These are phyloP conservation scores for Phengaris alcon DNA, from an alignment of 2,888 invertebrate genomes.

Conservation along the genomic window DNA sequence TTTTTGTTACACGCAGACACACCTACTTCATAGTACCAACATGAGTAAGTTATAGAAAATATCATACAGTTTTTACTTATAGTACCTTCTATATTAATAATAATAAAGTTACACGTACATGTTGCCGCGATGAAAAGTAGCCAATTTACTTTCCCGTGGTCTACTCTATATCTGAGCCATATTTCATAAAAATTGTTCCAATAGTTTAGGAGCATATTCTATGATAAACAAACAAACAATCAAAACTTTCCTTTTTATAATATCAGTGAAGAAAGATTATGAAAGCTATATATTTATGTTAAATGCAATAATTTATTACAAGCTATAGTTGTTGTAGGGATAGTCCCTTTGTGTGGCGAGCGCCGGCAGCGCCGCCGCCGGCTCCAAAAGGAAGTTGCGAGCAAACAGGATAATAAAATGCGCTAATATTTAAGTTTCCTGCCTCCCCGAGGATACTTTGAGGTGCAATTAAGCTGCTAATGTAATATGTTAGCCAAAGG, in stretches of 20 bases:
- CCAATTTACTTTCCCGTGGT: too few species aligned
- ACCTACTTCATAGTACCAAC: too few species aligned
- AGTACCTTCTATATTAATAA: too few species aligned
- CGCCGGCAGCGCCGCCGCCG: conserved; percentile 52
- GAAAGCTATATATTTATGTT: background rate
- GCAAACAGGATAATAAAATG: conserved; percentile 67
- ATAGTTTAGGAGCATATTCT: too few species aligned
- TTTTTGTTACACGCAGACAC: too few species aligned
- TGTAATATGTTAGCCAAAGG: conserved; percentile 37
- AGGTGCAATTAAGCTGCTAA: conserved; percentile 49
- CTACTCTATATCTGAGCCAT: too few species aligned
- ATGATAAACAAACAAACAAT: too few species aligned
- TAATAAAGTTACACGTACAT: too few species aligned
- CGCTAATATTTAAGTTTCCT: conserved; percentile 67
- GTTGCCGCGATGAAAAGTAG: too few species aligned
- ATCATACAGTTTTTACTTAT: too few species aligned
- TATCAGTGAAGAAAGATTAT: background rate
- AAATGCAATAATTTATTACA: background rate
- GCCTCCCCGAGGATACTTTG: conserved; percentile 52
- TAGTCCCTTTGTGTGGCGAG: conserved; percentile 49
- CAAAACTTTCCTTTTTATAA: background rate
- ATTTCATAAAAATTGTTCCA: too few species aligned
- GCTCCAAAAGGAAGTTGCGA: conserved; percentile 56
- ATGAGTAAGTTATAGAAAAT: too few species aligned
- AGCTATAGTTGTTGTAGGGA: conserved; percentile 30